Base-by-base conservation (phyloP, 2,113 vertebrate species). In the Delphinapterus leucas region DNA sequence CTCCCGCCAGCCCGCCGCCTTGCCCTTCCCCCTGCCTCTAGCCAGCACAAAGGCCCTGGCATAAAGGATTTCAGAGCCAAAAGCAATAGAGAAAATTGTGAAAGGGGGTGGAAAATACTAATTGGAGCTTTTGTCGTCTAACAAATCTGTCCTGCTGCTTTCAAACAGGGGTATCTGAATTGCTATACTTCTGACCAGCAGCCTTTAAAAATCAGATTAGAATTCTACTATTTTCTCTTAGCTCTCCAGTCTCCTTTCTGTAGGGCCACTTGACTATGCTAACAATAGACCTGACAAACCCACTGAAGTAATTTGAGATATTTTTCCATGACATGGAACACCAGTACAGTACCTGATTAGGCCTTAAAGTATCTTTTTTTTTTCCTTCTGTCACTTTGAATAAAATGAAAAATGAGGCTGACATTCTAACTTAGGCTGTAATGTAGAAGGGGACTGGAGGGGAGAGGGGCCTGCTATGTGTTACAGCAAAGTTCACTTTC, bases 71-170 rank as follows among this genome's bases (percentile, higher is more conserved):
- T 98, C 96, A 41, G 98, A 98, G 98, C 95, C 98, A 98, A 98
- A 98, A 98, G 98, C 98, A 83, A 97, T 93, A 95, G 98, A 97
- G 98, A 98, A 98, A 99, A 98, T 99, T 98, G 98, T 99, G 98
- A 99, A 99, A 98, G 98, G 98, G 98, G 98, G 98, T 99, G 98
- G 98, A 98, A 99, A 99, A 99, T 98, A 99, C 98, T 99, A 99
- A 99, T 99, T 99, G 99, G 99, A 91, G 97, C 98, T 97, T 99
- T 99, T 99, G 99, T 99, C 98, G 97, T 96, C 98, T 98, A 97
- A 99, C 98, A 98, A 98, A 98, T 98, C 98, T 98, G 98, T 97
- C 98, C 98, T 83, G 98, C 99, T 98, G 98, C 98, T 99, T 99
- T 99, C 98, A 98, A 98, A 99, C 98, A 80, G 98, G 95, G 96